Evolutionary conservation across 2,888 invertebrate species (phyloP).

Genomic region (Microdon myrmicae): DNA sequence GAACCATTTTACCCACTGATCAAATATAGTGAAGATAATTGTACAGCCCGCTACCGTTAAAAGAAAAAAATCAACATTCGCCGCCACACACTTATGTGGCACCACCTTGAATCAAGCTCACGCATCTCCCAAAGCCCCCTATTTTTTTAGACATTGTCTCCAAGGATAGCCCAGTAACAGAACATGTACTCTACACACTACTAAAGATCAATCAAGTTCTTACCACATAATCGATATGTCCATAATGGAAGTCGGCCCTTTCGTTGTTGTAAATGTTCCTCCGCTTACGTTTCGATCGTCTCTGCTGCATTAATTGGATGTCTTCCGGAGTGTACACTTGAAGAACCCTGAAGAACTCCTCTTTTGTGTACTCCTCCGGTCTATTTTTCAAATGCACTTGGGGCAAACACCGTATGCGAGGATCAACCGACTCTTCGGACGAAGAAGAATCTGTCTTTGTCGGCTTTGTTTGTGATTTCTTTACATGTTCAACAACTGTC

Average conservation of each 20-base stretch:
- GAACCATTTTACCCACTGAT: too few species aligned
- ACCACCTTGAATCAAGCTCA: too few species aligned
- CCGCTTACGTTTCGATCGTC: conserved; percentile 64
- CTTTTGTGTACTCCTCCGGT: conserved; percentile 60
- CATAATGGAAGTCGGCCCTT: conserved; percentile 65
- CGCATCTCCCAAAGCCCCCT: too few species aligned
- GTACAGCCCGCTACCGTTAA: too few species aligned
- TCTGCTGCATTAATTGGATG: conserved; percentile 60
- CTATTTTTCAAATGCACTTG: conserved; percentile 50
- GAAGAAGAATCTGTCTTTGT: conserved; percentile 53
- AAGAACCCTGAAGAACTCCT: conserved; percentile 61
- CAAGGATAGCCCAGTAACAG: too few species aligned
- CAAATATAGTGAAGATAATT: too few species aligned
- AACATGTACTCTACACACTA: too few species aligned
- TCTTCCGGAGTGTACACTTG: conserved; percentile 61
- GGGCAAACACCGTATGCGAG: conserved; percentile 11
- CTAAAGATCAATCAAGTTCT: conserved; percentile 28
- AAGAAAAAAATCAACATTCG: too few species aligned
- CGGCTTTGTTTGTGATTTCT: conserved; percentile 27
- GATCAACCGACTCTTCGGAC: conserved; percentile 58
- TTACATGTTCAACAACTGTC: conserved; percentile 8
- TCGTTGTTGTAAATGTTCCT: conserved; percentile 63
- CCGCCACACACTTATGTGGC: too few species aligned
- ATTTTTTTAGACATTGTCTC: too few species aligned
- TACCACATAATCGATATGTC: conserved; percentile 60